Conservation (phyloP, 1,140 invertebrate species). For the Pseudomyrmex pallidus region DNA sequence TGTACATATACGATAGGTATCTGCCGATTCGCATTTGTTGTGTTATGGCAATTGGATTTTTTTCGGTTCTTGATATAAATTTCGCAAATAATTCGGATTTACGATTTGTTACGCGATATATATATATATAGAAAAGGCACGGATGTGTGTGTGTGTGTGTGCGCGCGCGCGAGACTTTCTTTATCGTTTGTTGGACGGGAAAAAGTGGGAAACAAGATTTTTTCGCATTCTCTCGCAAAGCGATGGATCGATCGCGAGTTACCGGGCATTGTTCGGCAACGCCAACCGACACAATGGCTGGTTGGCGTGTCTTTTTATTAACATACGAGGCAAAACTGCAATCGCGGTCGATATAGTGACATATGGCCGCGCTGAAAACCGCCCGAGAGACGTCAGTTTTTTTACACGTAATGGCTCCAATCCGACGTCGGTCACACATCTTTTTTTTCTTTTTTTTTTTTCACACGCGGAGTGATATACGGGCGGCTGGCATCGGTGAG, state of each 20-base stretch:
- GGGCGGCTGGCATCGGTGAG: constrained; percentile 51
- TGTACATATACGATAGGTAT: too few relatives aligned
- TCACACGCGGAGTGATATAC: constrained; percentile 35
- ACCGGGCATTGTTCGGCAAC: constrained; percentile 42
- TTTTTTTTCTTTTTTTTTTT: constrained; percentile 37
- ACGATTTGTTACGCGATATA: constrained; percentile 8
- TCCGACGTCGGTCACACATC: constrained; percentile 48
- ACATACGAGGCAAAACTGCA: constrained; percentile 56
- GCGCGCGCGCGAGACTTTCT: neutral
- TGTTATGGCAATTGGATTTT: constrained; percentile 18
- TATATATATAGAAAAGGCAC: constrained; percentile 11
- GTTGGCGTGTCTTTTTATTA: constrained; percentile 53
- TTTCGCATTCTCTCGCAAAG: constrained; percentile 18
- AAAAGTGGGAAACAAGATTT: constrained; percentile 52
- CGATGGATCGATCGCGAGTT: constrained; percentile 48
- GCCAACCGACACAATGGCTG: constrained; percentile 39
- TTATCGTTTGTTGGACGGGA: constrained; percentile 9
- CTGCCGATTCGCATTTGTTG: too few relatives aligned
- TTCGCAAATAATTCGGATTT: constrained; percentile 33
- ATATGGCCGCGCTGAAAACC: constrained; percentile 53
- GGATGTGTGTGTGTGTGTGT: too few relatives aligned
- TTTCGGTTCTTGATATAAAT: constrained; percentile 10
- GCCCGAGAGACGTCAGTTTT: constrained; percentile 30
- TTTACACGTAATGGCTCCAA: constrained; percentile 55
- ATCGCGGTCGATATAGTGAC: constrained; percentile 59